Percentiles rank a stretch among this genome's conserved stretches.
phyloP scores from a whole-genome alignment of 2,888 invertebrate species.

The Colletes collaris region DNA sequence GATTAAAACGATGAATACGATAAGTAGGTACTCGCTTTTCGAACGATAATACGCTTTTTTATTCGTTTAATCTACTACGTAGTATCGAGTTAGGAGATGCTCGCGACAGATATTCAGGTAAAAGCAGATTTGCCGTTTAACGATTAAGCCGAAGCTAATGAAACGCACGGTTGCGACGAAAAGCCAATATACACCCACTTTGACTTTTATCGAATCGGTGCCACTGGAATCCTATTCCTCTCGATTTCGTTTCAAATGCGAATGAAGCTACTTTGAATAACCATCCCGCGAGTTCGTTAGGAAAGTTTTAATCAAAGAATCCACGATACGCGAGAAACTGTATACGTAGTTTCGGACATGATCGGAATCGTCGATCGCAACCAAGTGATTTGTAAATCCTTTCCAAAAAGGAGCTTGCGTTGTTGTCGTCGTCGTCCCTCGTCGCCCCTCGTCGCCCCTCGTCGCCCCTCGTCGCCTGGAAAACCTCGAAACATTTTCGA shows the following conservation, averaged over 20 bases:
- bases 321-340: neutral
- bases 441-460: too few relatives aligned
- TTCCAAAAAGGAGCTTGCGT: neutral
- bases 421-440: neutral
- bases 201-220: constrained; percentile 17
- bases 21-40: neutral
- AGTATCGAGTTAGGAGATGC: too few relatives aligned
- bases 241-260: too few relatives aligned
- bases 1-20: constrained; percentile 30
- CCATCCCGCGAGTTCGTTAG: constrained; percentile 22
- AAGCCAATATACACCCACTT: too few relatives aligned
- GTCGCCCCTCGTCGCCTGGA: neutral
- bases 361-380: too few relatives aligned
- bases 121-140: too few relatives aligned
- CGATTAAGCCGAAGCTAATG: neutral
- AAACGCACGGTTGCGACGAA: neutral
- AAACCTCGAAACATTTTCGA: constrained; percentile 52
- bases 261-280: too few relatives aligned
- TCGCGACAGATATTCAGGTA: too few relatives aligned
- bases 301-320: constrained; percentile 59
- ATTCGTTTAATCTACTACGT: too few relatives aligned
- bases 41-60: neutral
- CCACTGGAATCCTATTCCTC: neutral
- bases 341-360: neutral
- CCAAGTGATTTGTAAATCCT: neutral